Base-by-base conservation (phyloP, 2,113 vertebrate genomes). In the Amphiprion ocellaris region DNA sequence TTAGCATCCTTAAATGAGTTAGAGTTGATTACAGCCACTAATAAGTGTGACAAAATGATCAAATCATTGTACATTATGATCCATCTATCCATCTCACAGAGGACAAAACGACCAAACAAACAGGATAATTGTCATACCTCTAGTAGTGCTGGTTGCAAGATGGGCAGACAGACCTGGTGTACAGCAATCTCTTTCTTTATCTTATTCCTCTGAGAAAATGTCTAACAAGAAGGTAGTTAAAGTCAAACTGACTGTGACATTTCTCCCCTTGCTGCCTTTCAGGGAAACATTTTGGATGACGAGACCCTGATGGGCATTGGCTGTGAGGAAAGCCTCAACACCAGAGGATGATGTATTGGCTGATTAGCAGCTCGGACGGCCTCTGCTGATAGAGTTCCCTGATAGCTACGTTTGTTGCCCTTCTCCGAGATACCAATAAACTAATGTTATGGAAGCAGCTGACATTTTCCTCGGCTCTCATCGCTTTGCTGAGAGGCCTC, bases 401-500 rank as follows among this genome's bases (percentile, higher is more conserved):
- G 83, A 86, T 89, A 81, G 69, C 70, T 21, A 61, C 44, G 81
- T 87, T 77, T 82, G 84, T 76, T 75, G 63, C 55, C 54, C 75
- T 17, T 58, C 69, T 69, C 63, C 12, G 64, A 77, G 81, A 89
- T 82, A 85, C 72, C 39, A 24, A 47, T 10, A 17, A 77, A 52
- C 23, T 12, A 80, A 81, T 79, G 70, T 80, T 85, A 83, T 79
- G 84, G 84, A 82, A 77, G 79, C 85, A 26, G 85, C 67, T 86
- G 89, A 89, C 87, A 89, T 91, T 92, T 88, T 69, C 52, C 67
- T 28, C 41, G 6, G 16, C 81, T 81, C 71, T 85, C 79, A 87
- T 88, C 84, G 71, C 12, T 72, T 69, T 74, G 82, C 75, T 85
- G 69, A 91, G 74, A 89, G 82, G 39, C 74, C 76, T 79, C 77